Base-by-base conservation (phyloP, 2,113 vertebrate genomes). In the Strigops habroptila region DNA sequence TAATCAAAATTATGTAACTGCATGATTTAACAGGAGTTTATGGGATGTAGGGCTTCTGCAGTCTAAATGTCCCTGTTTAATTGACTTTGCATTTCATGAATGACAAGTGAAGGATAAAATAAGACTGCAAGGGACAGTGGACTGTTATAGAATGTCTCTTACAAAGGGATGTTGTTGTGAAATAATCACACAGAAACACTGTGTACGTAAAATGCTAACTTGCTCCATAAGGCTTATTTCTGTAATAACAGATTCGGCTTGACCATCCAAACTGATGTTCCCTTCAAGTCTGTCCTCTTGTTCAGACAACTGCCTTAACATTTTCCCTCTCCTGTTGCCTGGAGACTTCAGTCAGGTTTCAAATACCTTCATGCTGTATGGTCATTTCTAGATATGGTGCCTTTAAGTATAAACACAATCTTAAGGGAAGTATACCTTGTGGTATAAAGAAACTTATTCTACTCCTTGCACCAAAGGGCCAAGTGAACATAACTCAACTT, bases 191-290 rank as follows among this genome's bases (percentile, higher is more conserved):
- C 6, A n/a, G 30, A 62, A 51, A 7, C 10, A 8, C 33, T 75
- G 9, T 21, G 19, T 53, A 22, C 6, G 0, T 44, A 23, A 73
- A 49, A 63, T 43, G 11, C 12, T 71, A 18, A 14, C 14, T 73
- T 64, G 14, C 12, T 81, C 22, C 16, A 0, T 62, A 18, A 53
- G 21, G 7, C 35, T 73, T 53, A 39, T 69, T 92, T 64, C 35
- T 71, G 16, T 78, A 5, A 33, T 7, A 84, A 23, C 30, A 60
- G 28, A 53, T 75, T 14, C 37, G 39, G 10, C 59, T 78, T 35
- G 16, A 35, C 75, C 28, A 39, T 71, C 12, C 59, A 69, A 31
- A 49, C 3, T 49, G 27, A n/a, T 0, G 0, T 28, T 23, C 6
- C 6, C 4, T 44, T 60, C 59, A 84, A 79, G 14, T 35, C 37